Conservation (phyloP, 1,140 invertebrate species). For the Magallana angulata region DNA sequence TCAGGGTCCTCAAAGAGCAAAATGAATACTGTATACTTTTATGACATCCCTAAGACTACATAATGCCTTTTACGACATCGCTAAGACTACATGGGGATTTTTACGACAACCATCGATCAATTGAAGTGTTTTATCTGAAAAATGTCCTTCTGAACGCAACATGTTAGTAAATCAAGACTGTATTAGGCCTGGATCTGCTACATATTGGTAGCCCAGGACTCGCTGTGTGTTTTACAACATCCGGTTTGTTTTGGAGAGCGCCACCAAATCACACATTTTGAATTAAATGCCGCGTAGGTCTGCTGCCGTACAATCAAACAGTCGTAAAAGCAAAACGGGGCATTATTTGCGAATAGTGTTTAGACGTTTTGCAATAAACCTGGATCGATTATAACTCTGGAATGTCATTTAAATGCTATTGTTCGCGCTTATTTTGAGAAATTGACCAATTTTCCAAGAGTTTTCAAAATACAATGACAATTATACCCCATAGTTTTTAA, state of each 20-base stretch:
- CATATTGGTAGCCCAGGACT: too few species aligned
- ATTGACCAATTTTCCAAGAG: conserved; percentile 37
- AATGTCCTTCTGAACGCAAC: too few species aligned
- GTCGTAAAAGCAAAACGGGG: conserved; percentile 11
- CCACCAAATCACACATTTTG: background rate
- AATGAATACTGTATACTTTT: background rate
- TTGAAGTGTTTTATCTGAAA: too few species aligned
- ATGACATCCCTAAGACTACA: background rate
- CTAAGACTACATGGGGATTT: background rate
- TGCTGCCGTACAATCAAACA: conserved; percentile 1
- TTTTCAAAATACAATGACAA: background rate
- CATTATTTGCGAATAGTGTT: conserved; percentile 2
- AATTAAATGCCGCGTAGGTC: background rate
- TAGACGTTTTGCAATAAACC: conserved; percentile 13
- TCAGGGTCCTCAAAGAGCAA: background rate
- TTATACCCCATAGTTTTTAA: background rate
- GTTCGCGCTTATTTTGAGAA: background rate
- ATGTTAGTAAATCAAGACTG: too few species aligned
- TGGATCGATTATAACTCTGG: background rate
- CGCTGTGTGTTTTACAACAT: too few species aligned
- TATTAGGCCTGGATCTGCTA: too few species aligned
- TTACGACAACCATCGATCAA: background rate
- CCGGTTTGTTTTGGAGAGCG: too few species aligned
- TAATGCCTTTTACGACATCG: background rate
- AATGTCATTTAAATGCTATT: conserved; percentile 16